Evolutionary conservation across 2,113 vertebrate species (phyloP), one percentile per base, ranked within the genome.

Genomic region (Zootoca vivipara): DNA sequence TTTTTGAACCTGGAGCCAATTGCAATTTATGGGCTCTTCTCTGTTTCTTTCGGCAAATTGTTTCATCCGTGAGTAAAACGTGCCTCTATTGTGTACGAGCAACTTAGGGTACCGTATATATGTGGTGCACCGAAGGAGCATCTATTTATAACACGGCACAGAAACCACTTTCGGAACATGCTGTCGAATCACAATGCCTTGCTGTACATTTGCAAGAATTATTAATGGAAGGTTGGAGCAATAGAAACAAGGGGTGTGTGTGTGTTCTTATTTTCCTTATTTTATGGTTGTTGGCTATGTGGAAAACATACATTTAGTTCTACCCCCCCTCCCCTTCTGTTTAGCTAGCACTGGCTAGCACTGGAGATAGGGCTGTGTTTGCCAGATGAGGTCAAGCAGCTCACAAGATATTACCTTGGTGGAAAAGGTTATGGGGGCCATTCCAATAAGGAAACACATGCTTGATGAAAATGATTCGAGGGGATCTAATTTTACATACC

Each of bases 1-100:
- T 93, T 94, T 52, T 94, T 92, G 89, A 95, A 93, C 90, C 87
- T 85, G 90, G 75, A 95, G 88, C 64, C 89, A 86, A 86, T 42
- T 82, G 85, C 93, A 93, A 95, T 94, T 94, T 94, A 95, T 89
- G 93, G 91, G 93, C 46, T 33, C 1, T 82, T 93, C 82, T 91
- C 90, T 56, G 40, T 90, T 93, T 90, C 86, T 91, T 65, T 73
- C 82, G 56, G 87, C 92, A 90, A 91, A 92, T 91, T 52, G 9
- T 87, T 95, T 92, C 30, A 6, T 78, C 77, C 46, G 4, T 1
- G 35, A 84, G 79, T 56, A 65, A 0, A 12, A 78, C 30, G n/a
- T 1, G 0, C 83, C 38, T n/a, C 35, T 22, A 0, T 13, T 26
- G 72, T 5, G 75, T 80, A 2, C 73, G 80, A 58, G 92, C 20